Percentiles rank a stretch among this genome's conserved stretches.
These are phyloP conservation scores for Pterophyllum scalare DNA, from an alignment of 2,113 vertebrate genomes.

Conservation along the genomic window DNA sequence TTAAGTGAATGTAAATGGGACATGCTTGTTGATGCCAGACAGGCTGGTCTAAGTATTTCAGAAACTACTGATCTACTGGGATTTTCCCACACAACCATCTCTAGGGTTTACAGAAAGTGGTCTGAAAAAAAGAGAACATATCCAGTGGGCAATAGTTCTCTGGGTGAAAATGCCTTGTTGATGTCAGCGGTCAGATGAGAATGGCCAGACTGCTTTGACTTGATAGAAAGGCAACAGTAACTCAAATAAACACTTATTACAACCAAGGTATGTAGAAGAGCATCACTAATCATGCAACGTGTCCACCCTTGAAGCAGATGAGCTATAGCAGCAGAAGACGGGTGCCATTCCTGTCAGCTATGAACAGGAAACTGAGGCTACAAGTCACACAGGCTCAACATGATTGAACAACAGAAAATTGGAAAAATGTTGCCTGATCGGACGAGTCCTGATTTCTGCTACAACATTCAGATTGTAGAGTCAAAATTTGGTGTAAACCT, in stretches of 20 bases:
- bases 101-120: not conserved
- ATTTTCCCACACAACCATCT: not conserved
- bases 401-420: no score
- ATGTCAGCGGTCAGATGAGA: not conserved
- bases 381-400: no score
- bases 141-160: not conserved
- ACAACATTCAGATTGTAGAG: no score
- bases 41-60: not conserved
- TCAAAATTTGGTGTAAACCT: no score
- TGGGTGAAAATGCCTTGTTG: not conserved
- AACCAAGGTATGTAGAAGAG: no score
- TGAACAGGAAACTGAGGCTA: no score
- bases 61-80: not conserved
- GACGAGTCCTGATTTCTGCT: no score
- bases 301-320: no score
- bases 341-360: no score
- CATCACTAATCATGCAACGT: no score
- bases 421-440: no score
- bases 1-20: not conserved
- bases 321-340: no score
- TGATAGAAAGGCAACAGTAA: accelerated
- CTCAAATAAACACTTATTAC: not conserved
- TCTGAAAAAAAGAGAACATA: not conserved
- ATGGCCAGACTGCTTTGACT: not conserved
- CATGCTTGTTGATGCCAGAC: not conserved